Conservation (phyloP, 2,888 invertebrate species). For the Oxytorus armatus region DNA sequence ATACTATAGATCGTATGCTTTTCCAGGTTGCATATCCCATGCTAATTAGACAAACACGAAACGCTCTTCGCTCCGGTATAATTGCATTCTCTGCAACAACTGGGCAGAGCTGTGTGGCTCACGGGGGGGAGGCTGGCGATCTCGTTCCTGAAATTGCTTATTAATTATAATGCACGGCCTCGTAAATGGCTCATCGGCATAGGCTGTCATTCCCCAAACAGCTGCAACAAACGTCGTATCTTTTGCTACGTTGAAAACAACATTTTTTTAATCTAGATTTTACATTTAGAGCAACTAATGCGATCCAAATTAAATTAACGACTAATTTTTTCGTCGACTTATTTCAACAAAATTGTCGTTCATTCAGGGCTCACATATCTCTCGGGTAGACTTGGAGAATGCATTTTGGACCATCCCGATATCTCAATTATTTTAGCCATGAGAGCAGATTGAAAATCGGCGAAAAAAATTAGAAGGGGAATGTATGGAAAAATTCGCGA, state of each 20-base stretch:
- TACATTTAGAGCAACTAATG: no score
- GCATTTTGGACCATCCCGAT: no score
- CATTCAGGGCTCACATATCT: no score
- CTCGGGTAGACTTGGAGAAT: no score
- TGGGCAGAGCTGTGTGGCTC: not conserved
- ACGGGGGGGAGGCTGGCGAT: not conserved
- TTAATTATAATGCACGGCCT: conserved; percentile 57
- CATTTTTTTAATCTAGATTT: not conserved
- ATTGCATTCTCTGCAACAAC: conserved; percentile 40
- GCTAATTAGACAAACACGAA: conserved; percentile 58
- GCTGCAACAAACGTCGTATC: conserved; percentile 29
- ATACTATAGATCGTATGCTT: conserved; percentile 26
- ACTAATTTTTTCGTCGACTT: no score
- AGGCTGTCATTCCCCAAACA: conserved; percentile 11
- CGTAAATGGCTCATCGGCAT: conserved; percentile 48
- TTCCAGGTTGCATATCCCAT: conserved; percentile 51
- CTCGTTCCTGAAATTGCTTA: conserved; percentile 43
- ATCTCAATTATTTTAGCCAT: no score
- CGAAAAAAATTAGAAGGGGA: no score
- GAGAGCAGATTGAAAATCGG: no score
- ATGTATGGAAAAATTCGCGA: no score
- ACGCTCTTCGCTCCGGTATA: conserved; percentile 28
- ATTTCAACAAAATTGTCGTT: no score
- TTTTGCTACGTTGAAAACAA: not conserved
- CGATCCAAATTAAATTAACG: no score